Base-by-base conservation (phyloP, 92 coral and sea anemone genomes). In the Umimayanthus kanabou region DNA sequence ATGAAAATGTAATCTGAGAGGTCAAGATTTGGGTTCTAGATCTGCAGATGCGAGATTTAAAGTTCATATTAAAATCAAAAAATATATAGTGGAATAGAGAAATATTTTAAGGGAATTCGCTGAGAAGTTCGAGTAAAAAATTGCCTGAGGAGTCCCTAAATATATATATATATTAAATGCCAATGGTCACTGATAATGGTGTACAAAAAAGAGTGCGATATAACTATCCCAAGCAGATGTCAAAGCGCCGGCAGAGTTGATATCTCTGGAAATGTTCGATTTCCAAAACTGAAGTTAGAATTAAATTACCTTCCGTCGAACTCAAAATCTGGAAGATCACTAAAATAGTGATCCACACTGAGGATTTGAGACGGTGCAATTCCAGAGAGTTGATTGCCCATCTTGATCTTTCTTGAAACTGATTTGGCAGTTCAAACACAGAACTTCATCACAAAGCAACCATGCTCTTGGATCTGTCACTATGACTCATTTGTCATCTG, bases 281-380 rank as follows among this genome's bases (percentile, higher is more conserved):
- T 75, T 75, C n/a, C 23, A 81, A 26, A 53, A 5, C 4, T 33
- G 10, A 47, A 47, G 30, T 9, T 22, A 26, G 15, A 6, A 42
- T 42, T 4, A 26, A 14, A 77, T 77, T 87, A 96, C 99, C 99
- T 96, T 89, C 92, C 88, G 82, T 96, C 99, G 73, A 93, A 96
- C 82, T 96, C 99, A 88, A 90, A 93, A 69, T 96, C 99, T 9
- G 94, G 80, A 58, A 96, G 90, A 81, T 96, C 99, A 33, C 93
- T 96, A 80, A 96, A 96, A 57, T 96, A 96, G 78, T 95, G 98
- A 40, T 96, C 98, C 2, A 96, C 99, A 80, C 98, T 96, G 67
- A 96, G 88, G 47, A 96, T 96, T 77, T 96, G 99, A 5, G 99
- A 96, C 20, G 99, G 99, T 13, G 99, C 99, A 29, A 96, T 95